Base-by-base conservation (phyloP, 2,888 invertebrate species). In the Gandaritis pyraliata region DNA sequence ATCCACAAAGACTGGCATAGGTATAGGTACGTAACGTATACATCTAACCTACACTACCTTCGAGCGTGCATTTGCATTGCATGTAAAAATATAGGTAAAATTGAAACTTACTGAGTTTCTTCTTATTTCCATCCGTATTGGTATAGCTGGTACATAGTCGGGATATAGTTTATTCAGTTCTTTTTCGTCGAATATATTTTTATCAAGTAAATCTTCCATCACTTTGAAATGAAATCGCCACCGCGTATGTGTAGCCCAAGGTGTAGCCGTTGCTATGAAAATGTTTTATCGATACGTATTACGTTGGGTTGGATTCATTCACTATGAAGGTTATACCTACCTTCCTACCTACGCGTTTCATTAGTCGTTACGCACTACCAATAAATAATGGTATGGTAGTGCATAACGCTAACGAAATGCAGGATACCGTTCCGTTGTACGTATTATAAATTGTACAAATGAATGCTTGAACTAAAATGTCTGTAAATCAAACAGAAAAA, bases 181-280 rank as follows among this genome's bases (percentile, higher is more conserved):
- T 15, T 66, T 73, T 29, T 83, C 78, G 29, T 74, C 64, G 65
- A 86, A 86, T 66, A 86, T 85, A 58, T 87, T 78, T 74, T 85
- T 87, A 18, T 72, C 73, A 47, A 86, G 63, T 67, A 88, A 72
- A 65, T 86, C 78, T 66, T 88, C 85, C 86, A 88, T 86, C 39
- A 50, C 67, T 53, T 59, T 46, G 8, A 61, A 43, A 39, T 43
- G 7, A 39, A 53, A 58, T 45, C 15, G 41, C 45, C 45, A 45
- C 43, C 43, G 45, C 18, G 12, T n/a, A n/a, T n/a, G n/a, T n/a
- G n/a, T n/a, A n/a, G n/a, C n/a, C n/a, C n/a, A n/a, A n/a, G n/a
- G n/a, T n/a, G n/a, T 12, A n/a, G 43, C 59, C 54, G 61, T 65
- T 65, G 61, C 61, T 56, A 58, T 11, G 56, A 41, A 51, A 36